Base-by-base conservation (phyloP, 2,113 vertebrate species). In the Colius striatus region DNA sequence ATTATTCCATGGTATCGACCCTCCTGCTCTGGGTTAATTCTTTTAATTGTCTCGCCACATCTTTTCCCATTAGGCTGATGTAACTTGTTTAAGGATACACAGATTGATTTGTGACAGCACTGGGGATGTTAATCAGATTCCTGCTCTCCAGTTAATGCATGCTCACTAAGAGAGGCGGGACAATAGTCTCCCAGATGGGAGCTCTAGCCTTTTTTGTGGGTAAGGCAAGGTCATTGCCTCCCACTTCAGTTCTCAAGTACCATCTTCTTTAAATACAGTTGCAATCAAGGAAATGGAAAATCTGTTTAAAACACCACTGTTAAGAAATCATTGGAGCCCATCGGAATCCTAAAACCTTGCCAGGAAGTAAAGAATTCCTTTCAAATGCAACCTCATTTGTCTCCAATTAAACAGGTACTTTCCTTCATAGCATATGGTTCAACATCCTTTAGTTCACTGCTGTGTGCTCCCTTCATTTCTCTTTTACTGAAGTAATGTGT, bases 41-140 rank as follows among this genome's bases (percentile, higher is more conserved):
- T 84, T 97, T 97, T 97, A 97, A 97, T 97, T 97, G 95, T 94
- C 94, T 92, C 34, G 6, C 79, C 89, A 84, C 94, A 94, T 98
- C 79, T 92, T 95, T 96, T 96, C 92, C 92, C 95, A 96, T 93
- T 97, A 95, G 93, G 81, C 71, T 93, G 76, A 91, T 88, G 73
- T 94, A 90, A 90, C 67, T 90, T 96, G 79, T 93, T 95, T 94
- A 97, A 96, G 74, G 55, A 54, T 20, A 85, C 58, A 65, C 55
- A 47, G 83, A 96, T 96, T 97, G 96, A 97, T 97, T 97, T 96
- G 96, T 53, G 48, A 23, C 74, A 89, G 92, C 55, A 57, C 72
- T 43, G 16, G 76, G 91, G 75, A 88, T 82, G 78, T 94, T 92
- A 94, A 96, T 94, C 90, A 87, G 75, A 91, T 50, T 82, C 63